Conservation (phyloP, 2,797 vertebrate species). For the Hippoglossus hippoglossus region DNA sequence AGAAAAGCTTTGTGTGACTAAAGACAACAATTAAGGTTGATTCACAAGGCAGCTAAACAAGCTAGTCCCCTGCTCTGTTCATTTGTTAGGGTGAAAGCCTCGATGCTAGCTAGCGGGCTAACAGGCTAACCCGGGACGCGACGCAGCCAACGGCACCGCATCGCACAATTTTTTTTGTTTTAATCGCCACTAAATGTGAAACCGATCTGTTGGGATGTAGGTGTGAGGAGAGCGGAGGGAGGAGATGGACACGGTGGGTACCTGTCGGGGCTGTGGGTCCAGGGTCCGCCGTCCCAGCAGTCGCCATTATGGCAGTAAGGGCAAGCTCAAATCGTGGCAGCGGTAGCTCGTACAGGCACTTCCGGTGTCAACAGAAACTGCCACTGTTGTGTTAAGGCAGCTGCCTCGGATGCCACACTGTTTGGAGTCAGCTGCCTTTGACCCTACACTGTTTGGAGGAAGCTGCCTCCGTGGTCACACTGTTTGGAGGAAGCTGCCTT, state of each 20-base stretch:
- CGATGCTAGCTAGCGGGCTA: constrained; percentile 64
- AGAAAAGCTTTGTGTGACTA: neutral
- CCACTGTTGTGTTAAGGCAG: too few relatives aligned
- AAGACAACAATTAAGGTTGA: neutral
- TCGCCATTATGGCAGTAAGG: constrained; percentile 82
- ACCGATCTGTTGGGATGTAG: neutral
- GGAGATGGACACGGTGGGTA: constrained; percentile 42
- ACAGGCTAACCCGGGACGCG: constrained; percentile 45
- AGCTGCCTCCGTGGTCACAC: too few relatives aligned
- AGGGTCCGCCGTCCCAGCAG: constrained; percentile 83
- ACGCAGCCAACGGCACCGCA: neutral
- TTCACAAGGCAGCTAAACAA: constrained; percentile 17
- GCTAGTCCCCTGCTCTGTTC: constrained; percentile 27
- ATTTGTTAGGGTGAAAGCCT: constrained; percentile 55
- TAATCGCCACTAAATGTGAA: neutral
- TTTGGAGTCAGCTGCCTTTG: too few relatives aligned
- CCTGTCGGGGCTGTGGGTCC: constrained; percentile 84
- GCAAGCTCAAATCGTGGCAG: too few relatives aligned
- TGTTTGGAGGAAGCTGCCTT: too few relatives aligned
- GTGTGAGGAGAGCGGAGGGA: neutral
- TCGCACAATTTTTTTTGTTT: neutral
- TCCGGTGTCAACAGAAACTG: too few relatives aligned
- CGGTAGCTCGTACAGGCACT: too few relatives aligned
- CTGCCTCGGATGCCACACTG: too few relatives aligned
- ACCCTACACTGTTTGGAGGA: too few relatives aligned